Conservation (phyloP, 2,113 vertebrate genomes). For the Pogonocichla stellata region DNA sequence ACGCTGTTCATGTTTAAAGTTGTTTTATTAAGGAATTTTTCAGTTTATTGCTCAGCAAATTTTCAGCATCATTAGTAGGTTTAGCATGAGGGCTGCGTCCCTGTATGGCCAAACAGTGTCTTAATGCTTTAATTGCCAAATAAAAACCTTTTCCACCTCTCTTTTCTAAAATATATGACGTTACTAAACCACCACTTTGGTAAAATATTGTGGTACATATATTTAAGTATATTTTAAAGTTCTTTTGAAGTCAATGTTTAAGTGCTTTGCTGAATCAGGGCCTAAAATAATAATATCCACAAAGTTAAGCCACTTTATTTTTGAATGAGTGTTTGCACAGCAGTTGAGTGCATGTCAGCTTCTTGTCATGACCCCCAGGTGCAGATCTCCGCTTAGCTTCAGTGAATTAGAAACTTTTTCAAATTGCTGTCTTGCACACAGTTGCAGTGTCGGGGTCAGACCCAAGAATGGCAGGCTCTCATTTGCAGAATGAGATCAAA, state of each 20-base stretch:
- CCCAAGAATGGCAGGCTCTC: neutral
- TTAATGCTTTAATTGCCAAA: conserved; percentile 1
- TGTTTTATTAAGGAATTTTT: conserved; percentile 25
- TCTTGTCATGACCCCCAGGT: neutral
- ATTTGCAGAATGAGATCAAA: conserved; percentile 13
- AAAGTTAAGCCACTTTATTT: neutral
- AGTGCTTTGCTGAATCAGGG: conserved; percentile 37
- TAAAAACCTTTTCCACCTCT: neutral
- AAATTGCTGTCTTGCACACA: neutral
- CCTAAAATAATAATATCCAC: conserved; percentile 10
- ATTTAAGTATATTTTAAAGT: neutral
- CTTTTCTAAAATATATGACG: neutral
- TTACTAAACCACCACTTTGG: neutral
- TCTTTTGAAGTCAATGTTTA: conserved; percentile 24
- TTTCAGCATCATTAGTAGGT: neutral
- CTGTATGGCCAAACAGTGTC: neutral
- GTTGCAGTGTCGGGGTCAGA: neutral
- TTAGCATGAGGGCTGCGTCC: neutral
- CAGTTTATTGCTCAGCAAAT: conserved; percentile 37
- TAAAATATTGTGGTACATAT: neutral
- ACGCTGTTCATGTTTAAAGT: neutral
- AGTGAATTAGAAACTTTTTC: neutral
- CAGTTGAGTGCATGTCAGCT: neutral
- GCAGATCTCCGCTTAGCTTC: neutral
- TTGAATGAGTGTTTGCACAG: neutral